A percentile compares a stretch with the other conserved stretches of the same genome.
Evolutionary conservation across 1,140 invertebrate genomes (phyloP).

Genomic region (Camponotus vicinus): DNA sequence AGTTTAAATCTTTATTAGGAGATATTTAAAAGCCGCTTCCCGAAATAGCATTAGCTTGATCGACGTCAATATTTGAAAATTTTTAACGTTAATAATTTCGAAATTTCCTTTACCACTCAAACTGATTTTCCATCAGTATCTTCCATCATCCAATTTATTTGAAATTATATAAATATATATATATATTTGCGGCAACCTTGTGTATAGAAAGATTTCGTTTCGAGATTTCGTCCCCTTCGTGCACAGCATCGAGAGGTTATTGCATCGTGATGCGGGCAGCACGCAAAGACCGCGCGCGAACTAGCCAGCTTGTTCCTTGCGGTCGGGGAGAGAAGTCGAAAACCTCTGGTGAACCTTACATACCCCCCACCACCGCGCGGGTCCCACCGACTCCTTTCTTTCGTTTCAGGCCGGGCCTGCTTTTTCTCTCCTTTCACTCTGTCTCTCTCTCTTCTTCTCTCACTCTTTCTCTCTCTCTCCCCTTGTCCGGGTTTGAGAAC

Average conservation of each 20-base stretch:
- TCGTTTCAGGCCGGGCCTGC: slow-evolving; percentile 68
- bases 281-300: slow-evolving; percentile 73
- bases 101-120: neutral
- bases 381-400: slow-evolving; percentile 67
- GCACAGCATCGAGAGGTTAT: slow-evolving; percentile 6
- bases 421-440: neutral
- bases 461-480: too few relatives aligned
- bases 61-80: too few relatives aligned
- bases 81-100: too few relatives aligned
- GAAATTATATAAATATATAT: neutral
- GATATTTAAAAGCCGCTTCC: too few relatives aligned
- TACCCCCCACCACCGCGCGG: slow-evolving; percentile 83
- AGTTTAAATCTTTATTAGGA: too few relatives aligned
- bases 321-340: slow-evolving; percentile 84
- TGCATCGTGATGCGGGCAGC: slow-evolving; percentile 32
- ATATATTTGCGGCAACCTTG: neutral
- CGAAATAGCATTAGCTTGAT: too few relatives aligned
- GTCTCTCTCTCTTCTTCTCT: too few relatives aligned
- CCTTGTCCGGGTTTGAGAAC: slow-evolving; percentile 67
- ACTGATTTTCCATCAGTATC: neutral
- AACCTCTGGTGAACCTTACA: slow-evolving; percentile 86
- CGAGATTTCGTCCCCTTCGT: neutral
- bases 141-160: neutral
- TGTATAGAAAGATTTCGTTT: neutral
- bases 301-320: slow-evolving; percentile 81